Conservation (phyloP, 2,888 invertebrate genomes). For the Meiosimyza platycephala region DNA sequence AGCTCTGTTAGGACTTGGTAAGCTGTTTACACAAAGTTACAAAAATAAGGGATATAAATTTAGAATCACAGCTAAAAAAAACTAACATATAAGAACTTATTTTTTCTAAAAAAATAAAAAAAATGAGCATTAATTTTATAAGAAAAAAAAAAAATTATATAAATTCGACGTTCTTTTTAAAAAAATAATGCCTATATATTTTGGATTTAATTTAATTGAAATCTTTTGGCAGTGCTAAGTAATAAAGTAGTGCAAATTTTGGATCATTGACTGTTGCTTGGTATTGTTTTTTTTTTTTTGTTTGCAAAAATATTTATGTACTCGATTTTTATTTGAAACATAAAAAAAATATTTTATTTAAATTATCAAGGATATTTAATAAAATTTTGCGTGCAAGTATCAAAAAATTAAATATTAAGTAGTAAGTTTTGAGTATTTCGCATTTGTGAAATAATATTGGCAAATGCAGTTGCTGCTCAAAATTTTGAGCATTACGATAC, state of each 20-base stretch:
- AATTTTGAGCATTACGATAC: no score
- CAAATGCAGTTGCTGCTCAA: no score
- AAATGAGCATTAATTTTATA: not conserved
- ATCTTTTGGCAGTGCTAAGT: conserved; percentile 23
- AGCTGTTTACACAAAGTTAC: not conserved
- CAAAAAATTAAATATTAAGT: no score
- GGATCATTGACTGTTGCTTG: not conserved
- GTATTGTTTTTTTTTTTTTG: no score
- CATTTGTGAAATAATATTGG: no score
- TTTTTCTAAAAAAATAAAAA: not conserved
- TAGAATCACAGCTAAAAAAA: conserved; percentile 24
- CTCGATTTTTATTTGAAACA: no score
- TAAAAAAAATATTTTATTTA: no score
- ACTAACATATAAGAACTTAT: not conserved
- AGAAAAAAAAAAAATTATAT: not conserved
- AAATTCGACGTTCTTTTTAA: not conserved
- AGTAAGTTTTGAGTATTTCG: no score
- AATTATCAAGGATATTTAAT: no score
- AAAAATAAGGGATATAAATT: not conserved
- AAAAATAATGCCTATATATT: not conserved
- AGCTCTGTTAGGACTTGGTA: no score
- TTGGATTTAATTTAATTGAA: conserved; percentile 6
- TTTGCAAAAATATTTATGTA: no score
- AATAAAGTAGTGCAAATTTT: not conserved
- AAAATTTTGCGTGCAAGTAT: no score